These are phyloP conservation scores for Subacronicta megacephala DNA, from an alignment of 2,888 invertebrate genomes.

Conservation along the genomic window DNA sequence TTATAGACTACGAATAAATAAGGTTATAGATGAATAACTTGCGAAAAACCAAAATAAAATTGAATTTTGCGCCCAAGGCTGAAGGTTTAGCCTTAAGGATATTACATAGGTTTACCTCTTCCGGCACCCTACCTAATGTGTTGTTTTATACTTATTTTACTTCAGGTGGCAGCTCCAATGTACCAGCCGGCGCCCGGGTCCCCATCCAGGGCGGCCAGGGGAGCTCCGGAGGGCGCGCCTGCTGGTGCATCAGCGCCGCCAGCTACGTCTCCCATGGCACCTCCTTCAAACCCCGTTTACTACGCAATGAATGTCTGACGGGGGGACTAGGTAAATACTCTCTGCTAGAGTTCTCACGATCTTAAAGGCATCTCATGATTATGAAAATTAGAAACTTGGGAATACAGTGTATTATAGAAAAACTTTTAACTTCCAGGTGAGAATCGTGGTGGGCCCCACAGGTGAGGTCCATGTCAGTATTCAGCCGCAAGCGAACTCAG, in stretches of 20 bases:
- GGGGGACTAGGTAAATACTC: constrained; percentile 88
- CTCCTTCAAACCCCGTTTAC: constrained; percentile 90
- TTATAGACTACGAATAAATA: too few relatives aligned
- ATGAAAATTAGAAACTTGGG: too few relatives aligned
- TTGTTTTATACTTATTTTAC: neutral
- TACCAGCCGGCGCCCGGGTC: constrained; percentile 89
- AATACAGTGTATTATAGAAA: too few relatives aligned
- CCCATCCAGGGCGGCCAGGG: constrained; percentile 92
- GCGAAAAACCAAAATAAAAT: too few relatives aligned
- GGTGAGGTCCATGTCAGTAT: constrained; percentile 79
- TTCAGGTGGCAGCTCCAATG: constrained; percentile 82
- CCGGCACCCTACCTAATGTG: too few relatives aligned
- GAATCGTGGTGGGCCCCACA: constrained; percentile 80
- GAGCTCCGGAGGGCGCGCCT: constrained; percentile 91
- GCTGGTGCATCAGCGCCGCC: constrained; percentile 80
- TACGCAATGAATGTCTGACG: constrained; percentile 97
- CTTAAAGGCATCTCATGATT: too few relatives aligned
- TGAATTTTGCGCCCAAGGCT: too few relatives aligned
- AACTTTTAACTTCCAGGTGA: constrained; percentile 72
- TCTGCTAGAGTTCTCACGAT: too few relatives aligned
- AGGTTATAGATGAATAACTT: too few relatives aligned
- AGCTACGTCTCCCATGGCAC: constrained; percentile 85
- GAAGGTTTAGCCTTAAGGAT: too few relatives aligned
- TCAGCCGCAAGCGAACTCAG: constrained; percentile 63
- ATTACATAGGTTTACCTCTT: too few relatives aligned